Base-by-base conservation (phyloP, 2,113 vertebrate genomes). In the Trichomycterus rosablanca region DNA sequence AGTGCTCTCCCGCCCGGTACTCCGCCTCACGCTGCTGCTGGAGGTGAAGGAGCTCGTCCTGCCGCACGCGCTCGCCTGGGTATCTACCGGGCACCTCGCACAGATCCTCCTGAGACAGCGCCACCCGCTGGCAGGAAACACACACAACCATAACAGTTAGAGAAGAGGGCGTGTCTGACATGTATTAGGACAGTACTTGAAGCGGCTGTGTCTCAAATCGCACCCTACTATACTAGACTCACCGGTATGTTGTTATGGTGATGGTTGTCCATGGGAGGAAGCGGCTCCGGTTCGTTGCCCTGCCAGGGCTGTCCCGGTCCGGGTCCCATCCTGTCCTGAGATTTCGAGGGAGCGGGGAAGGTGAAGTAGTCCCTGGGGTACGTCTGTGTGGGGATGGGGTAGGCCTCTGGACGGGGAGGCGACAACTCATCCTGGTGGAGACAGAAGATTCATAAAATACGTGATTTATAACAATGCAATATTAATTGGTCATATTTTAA, bases 361-460 rank as follows among this genome's bases (percentile, higher is more conserved):
- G 96, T 99, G 82, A 97, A 98, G 83, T 97, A 99, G 30, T 99
- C 96, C 59, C 94, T 87, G 63, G 92, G 83, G 69, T 95, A 98
- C 0, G 95, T 96, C 81, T 98, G 94, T 16, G 96, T 99, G 56
- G 96, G 95, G 74, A 99, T 97, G 63, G 96, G 96, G 75, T 97
- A 99, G 43, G 94, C 96, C 74, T 99, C 96, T 0, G 93, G 92
- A 65, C 76, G 84, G 1, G 92, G 86, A 2, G 94, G 89, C 3
- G 88, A 87, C 4, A 80, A 83, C 77, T 93, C 89, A 14, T 98
- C 94, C 96, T 99, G 76, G 42, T 14, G 43, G 12, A 8, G 9
- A 68, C 67, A 32, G 14, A 12, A 58, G 65, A 60, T 0, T 18
- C 45, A 45, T 19, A 19, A 30, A 7, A 3, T 30, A n/a, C n/a